phyloP scores from a whole-genome alignment of 1,140 invertebrate genomes.

The Phymastichus coffea region DNA sequence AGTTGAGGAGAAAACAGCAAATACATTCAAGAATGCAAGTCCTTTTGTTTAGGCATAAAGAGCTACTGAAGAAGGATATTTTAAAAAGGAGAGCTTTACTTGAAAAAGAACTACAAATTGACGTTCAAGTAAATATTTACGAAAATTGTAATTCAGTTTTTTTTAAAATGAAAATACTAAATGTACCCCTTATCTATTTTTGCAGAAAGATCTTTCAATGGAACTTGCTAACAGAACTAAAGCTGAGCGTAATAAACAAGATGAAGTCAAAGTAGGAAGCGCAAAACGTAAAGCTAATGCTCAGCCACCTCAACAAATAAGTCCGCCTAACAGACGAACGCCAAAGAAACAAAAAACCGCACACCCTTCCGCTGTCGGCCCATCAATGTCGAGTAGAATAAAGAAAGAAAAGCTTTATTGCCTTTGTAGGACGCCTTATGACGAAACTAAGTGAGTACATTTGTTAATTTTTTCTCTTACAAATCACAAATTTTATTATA shows the following conservation, averaged over 20 bases:
- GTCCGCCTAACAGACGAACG: slow-evolving; percentile 48
- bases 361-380: slow-evolving; percentile 40
- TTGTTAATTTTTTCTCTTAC: slow-evolving; percentile 6
- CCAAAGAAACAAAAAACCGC: slow-evolving; percentile 47
- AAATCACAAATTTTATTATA: neutral
- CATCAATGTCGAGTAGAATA: slow-evolving; percentile 44
- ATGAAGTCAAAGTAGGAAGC: slow-evolving; percentile 65
- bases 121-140: slow-evolving; percentile 74
- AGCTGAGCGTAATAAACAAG: slow-evolving; percentile 68
- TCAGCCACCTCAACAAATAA: slow-evolving; percentile 54
- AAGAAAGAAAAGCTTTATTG: slow-evolving; percentile 89
- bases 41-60: slow-evolving; percentile 81
- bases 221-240: slow-evolving; percentile 68
- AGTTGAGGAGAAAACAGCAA: slow-evolving; percentile 57
- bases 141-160: neutral
- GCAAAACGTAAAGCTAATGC: slow-evolving; percentile 61
- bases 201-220: slow-evolving; percentile 70
- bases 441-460: slow-evolving; percentile 78
- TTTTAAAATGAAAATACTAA: slow-evolving; percentile 7
- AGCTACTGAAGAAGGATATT: slow-evolving; percentile 91
- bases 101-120: slow-evolving; percentile 87
- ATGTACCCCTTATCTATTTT: slow-evolving; percentile 11
- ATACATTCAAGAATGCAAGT: slow-evolving; percentile 64
- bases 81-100: slow-evolving; percentile 84
- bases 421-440: slow-evolving; percentile 91